Percentiles rank a stretch among this genome's conserved stretches.
Evolutionary conservation across 2,797 vertebrate species (phyloP).

Genomic region (Scyliorhinus canicula): DNA sequence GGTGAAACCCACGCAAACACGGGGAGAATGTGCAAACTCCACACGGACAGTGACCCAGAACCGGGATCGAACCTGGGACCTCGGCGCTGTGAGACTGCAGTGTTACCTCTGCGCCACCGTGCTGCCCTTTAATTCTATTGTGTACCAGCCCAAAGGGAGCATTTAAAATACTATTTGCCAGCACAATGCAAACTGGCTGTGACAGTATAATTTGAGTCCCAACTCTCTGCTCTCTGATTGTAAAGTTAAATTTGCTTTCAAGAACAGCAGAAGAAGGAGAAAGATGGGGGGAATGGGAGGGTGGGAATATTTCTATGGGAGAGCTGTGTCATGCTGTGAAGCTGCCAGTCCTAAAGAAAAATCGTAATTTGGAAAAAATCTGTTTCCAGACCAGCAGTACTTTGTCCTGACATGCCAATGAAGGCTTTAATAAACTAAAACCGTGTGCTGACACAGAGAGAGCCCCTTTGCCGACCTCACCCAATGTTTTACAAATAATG

Average conservation of each 20-base stretch:
- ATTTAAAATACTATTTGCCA: not conserved
- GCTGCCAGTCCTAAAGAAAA: not conserved
- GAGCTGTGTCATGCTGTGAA: not conserved
- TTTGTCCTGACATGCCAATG: not conserved
- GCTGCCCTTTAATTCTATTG: too few relatives aligned
- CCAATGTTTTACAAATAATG: not conserved
- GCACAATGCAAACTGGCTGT: not conserved
- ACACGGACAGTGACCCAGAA: too few relatives aligned
- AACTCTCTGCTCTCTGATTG: not conserved
- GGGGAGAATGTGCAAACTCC: too few relatives aligned
- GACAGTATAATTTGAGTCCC: not conserved
- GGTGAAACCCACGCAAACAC: too few relatives aligned
- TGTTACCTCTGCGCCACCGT: too few relatives aligned
- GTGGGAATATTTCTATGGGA: not conserved
- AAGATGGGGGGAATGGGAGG: not conserved
- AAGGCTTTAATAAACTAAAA: not conserved
- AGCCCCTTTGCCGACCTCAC: not conserved
- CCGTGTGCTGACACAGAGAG: not conserved
- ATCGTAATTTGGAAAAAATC: conserved; percentile 6
- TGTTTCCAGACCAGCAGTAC: not conserved
- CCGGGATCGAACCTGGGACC: too few relatives aligned
- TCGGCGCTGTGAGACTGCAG: too few relatives aligned
- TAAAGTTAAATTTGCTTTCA: not conserved
- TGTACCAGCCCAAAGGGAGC: not conserved
- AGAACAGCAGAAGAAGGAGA: not conserved